Evolutionary conservation across 2,888 invertebrate species (phyloP), one percentile per base, ranked within the genome.

Genomic region (Brachylomia viminalis): DNA sequence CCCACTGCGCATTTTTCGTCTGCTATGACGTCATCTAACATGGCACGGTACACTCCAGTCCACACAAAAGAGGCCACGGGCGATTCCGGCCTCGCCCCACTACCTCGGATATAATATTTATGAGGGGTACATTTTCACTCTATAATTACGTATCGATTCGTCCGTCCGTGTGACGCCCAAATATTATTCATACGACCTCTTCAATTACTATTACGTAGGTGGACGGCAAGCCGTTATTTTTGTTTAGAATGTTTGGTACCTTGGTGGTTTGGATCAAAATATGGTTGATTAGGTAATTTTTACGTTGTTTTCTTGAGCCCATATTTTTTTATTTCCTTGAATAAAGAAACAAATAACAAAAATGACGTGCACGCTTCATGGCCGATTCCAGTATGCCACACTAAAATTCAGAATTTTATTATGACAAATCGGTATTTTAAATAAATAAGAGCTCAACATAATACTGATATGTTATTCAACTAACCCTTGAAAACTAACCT

Each of bases 101-200:
- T 84, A 90, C 88, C 93, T 92, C 91, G 93, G 93, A 95, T 95
- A 95, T 94, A 93, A 94, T 95, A 96, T 96, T 96, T 95, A 95
- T 95, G 95, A 95, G 94, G 96, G 96, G 95, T 94, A 94, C 89
- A 92, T 94, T 95, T 94, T 94, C 93, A 95, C 94, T 95, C 94
- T 95, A 95, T 96, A 96, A 96, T 96, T 96, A 95, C 94, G 93
- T 93, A 95, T 96, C 95, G 95, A 95, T 95, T 95, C 92, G 91
- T 91, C 90, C 91, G 91, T 80, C 92, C 90, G 91, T 91, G 93
- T 94, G 93, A 94, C 95, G 94, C 95, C 95, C 95, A 94, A 95
- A 95, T 95, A 94, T 94, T 95, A 95, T 95, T 95, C 95, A 94
- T 94, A 89, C 91, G 93, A 93, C 92, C 95, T 94, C 95, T 94